Base-by-base conservation (phyloP, 2,888 invertebrate species). In the Lutraria lutraria region DNA sequence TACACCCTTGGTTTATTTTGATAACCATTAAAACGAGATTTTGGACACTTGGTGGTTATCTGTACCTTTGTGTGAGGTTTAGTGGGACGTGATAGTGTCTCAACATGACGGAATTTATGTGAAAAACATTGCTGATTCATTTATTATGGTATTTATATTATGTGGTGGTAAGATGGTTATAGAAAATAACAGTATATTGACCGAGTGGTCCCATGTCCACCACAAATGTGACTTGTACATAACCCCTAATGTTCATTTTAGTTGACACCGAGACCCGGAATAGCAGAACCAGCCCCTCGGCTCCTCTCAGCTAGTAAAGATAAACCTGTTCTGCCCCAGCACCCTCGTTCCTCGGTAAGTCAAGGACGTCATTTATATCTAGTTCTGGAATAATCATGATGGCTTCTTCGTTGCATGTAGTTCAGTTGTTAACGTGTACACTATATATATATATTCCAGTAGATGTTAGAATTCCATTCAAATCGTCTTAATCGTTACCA, bases 321-420 rank as follows among this genome's bases (percentile, higher is more conserved):
- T 92, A 92, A 92, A 79, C 92, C 92, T 43, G 72, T 85, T 53
- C 21, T 88, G 10, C 85, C 89, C 72, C 92, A 88, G 85, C 92
- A 90, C 87, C 90, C 92, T 63, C 85, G 80, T 63, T 81, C 92
- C 56, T 86, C 89, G 92, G 92, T 92, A 92, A 92, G 92, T 92
- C 3, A 53, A 31, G 34, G 84, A 76, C 76, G 84, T 84, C 84
- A 31, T 34, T 52, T 68, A 4, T 29, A n/a, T 43, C 31, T 60
- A 34, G 34, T 34, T 43, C 8, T 25, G 52, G 29, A 54, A 43
- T 43, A 21, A 4, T n/a, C 43, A 2, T 68, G 31, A 60, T 34
- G 34, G 68, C 25, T 63, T 83, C n/a, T 8, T n/a, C 60, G 21
- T 68, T 83, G 83, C 83, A 83, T 68, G 68, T 68, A 63, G 60